Base-by-base conservation (phyloP, 2,888 invertebrate species). In the Odontocerum albicorne region DNA sequence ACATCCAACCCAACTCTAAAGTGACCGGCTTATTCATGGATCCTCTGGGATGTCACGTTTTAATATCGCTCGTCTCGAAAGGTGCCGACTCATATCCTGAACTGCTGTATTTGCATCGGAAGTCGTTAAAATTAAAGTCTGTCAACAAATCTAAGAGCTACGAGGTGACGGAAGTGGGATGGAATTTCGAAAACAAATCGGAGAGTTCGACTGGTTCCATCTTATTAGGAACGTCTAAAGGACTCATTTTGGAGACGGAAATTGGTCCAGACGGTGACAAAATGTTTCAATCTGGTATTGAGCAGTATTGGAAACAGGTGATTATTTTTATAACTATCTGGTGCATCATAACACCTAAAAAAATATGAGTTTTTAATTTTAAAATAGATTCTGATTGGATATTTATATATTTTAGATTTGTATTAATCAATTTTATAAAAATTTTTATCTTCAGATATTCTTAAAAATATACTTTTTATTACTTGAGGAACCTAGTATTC, bases 221-320 rank as follows among this genome's bases (percentile, higher is more conserved):
- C 64, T 74, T 97, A 33, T 68, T 96, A 38, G 96, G 96, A 4
- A 96, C 95, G 0, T 90, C 90, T 1, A 90, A 88, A 68, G 96
- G 96, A 1, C 76, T 92, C 38, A 89, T 96, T 59, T 86, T 95
- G 71, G 96, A 96, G 73, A 91, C 91, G 0, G 95, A 96, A 70
- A 80, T 96, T 45, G 84, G 85, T 15, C 77, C 86, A 8, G 89
- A 90, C 47, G 90, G 87, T 59, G 94, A 96, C 57, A 88, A 87
- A 67, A 85, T 91, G 70, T 91, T 92, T 68, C 86, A 87, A 47
- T 84, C 85, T 0, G 72, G 73, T 52, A 69, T 82, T 44, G 90
- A 91, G 65, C 88, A 88, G 65, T 92, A 91, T 73, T 87, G 88
- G 80, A 88, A 88, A 74, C 92, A 92, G 84, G 93, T 93, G 77